A percentile compares a stretch with the other conserved stretches of the same genome.
These are phyloP conservation scores for Aspidapion aeneum DNA, from an alignment of 2,888 invertebrate genomes.

Conservation along the genomic window DNA sequence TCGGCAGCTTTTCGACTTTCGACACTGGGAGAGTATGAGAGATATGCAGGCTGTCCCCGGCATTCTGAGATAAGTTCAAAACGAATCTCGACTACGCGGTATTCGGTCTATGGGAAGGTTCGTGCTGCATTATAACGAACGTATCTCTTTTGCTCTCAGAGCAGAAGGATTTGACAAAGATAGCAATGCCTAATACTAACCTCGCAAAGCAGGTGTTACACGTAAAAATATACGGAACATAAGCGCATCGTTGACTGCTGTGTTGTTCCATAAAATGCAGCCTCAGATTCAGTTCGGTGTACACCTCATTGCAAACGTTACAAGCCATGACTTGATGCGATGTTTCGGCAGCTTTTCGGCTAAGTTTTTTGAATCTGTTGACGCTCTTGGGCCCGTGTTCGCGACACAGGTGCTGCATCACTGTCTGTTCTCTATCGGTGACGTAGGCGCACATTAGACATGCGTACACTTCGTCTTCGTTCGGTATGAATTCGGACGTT, in stretches of 20 bases:
- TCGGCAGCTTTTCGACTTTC: conserved; percentile 23
- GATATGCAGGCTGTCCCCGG: no score
- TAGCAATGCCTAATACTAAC: no score
- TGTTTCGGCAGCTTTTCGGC: conserved; percentile 20
- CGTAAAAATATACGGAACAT: conserved; percentile 32
- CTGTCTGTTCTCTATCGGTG: conserved; percentile 22
- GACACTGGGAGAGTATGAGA: no score
- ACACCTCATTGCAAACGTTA: conserved; percentile 36
- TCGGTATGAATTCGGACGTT: conserved; percentile 28
- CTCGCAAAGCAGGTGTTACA: conserved; percentile 34
- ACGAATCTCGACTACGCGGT: no score
- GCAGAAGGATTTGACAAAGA: no score
- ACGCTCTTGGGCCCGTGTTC: conserved; percentile 21
- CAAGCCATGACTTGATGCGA: conserved; percentile 32
- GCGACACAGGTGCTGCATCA: conserved; percentile 23
- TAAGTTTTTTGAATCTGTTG: conserved; percentile 24
- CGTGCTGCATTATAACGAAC: no score
- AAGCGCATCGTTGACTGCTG: conserved; percentile 23
- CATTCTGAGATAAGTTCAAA: no score
- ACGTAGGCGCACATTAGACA: conserved; percentile 30
- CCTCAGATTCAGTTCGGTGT: conserved; percentile 38
- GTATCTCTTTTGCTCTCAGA: no score
- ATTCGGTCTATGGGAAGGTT: no score
- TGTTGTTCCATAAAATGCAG: conserved; percentile 45
- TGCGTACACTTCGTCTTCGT: conserved; percentile 30